phyloP scores from a whole-genome alignment of 2,797 vertebrate species.

The Enteromius paludinosus region DNA sequence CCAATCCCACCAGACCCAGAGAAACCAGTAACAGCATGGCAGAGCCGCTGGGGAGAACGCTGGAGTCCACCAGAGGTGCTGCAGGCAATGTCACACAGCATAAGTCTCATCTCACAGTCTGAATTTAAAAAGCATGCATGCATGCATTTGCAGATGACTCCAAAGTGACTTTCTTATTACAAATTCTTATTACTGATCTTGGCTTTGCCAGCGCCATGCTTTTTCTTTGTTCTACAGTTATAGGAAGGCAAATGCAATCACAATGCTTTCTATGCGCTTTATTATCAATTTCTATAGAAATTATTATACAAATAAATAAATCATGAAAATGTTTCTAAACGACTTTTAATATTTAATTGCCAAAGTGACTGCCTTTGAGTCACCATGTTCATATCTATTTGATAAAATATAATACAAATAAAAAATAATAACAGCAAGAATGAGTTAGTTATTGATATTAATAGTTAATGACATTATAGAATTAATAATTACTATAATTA shows the following conservation, averaged over 20 bases:
- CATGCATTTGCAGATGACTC: not conserved
- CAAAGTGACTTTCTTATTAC: not conserved
- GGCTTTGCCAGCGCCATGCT: not conserved
- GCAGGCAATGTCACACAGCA: constrained; percentile 33
- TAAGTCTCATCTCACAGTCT: not conserved
- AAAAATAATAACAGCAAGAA: not conserved
- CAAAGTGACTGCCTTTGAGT: not conserved
- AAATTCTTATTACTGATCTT: not conserved
- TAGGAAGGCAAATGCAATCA: not conserved
- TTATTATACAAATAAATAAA: not conserved
- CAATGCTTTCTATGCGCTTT: not conserved
- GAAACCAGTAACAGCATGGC: constrained; percentile 93
- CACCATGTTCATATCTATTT: not conserved
- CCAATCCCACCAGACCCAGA: constrained; percentile 90
- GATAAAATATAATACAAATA: too few relatives aligned
- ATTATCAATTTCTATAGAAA: not conserved
- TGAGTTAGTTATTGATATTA: not conserved
- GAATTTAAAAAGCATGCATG: not conserved
- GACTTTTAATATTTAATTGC: not conserved
- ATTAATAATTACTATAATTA: not conserved
- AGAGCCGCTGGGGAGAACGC: constrained; percentile 88
- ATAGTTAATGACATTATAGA: not conserved
- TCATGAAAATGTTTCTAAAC: not conserved
- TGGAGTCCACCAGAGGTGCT: constrained; percentile 93
- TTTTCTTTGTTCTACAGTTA: not conserved